phyloP scores from a whole-genome alignment of 2,113 vertebrate species.

The Centropus unirufus region DNA sequence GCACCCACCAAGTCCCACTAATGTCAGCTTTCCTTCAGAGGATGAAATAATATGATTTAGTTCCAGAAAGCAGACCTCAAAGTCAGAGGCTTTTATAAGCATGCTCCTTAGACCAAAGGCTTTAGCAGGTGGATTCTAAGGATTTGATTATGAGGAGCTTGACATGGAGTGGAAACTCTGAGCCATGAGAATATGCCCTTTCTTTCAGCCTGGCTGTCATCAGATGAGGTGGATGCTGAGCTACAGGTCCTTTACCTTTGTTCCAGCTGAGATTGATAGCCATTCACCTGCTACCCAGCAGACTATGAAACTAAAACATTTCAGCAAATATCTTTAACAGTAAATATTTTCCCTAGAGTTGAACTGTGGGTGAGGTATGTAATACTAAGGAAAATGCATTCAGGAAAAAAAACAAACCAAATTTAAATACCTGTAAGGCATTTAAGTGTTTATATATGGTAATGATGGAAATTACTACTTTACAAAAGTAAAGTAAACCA shows the following conservation, averaged over 20 bases:
- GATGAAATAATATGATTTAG: slow-evolving; percentile 58
- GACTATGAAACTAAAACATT: background rate
- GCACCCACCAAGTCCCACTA: slow-evolving; percentile 9
- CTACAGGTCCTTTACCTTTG: background rate
- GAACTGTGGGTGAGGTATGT: background rate
- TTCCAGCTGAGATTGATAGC: background rate
- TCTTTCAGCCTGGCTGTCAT: background rate
- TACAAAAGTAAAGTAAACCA: background rate
- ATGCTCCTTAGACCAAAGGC: slow-evolving; percentile 35
- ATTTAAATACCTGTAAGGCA: background rate
- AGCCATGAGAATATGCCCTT: background rate
- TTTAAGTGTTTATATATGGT: background rate
- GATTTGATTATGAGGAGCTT: slow-evolving; percentile 41
- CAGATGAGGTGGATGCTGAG: background rate
- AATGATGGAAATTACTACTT: background rate
- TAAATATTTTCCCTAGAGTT: background rate
- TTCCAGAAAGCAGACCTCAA: slow-evolving; percentile 48
- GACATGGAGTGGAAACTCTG: slow-evolving; percentile 18
- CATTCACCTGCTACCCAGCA: background rate
- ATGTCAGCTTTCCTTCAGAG: slow-evolving; percentile 52
- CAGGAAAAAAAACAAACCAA: background rate
- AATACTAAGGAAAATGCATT: background rate
- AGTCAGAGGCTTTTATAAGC: slow-evolving; percentile 51
- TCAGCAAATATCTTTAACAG: background rate
- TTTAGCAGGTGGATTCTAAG: slow-evolving; percentile 46